These are phyloP conservation scores for Campoplex nolae DNA, from an alignment of 2,888 invertebrate species.

Conservation along the genomic window DNA sequence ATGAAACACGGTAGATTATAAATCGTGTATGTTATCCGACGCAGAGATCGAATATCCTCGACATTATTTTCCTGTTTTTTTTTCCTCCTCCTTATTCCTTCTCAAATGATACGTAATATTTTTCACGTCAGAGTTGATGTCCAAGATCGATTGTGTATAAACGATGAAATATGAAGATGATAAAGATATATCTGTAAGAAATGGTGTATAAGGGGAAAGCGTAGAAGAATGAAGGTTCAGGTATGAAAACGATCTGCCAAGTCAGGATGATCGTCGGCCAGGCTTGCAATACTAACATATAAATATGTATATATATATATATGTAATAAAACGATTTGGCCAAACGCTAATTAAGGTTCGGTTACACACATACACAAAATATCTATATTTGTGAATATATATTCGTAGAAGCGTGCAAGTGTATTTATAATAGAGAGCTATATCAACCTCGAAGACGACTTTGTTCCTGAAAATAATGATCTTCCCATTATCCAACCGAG, in stretches of 20 bases:
- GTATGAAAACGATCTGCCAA: constrained; percentile 19
- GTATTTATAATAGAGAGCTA: not conserved
- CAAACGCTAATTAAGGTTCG: constrained; percentile 61
- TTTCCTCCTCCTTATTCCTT: not conserved
- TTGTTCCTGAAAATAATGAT: constrained; percentile 83
- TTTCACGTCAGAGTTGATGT: constrained; percentile 17
- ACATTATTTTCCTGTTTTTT: not conserved
- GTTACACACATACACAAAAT: not conserved
- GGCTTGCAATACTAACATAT: constrained; percentile 4
- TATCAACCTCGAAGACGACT: constrained; percentile 77
- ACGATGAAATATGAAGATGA: constrained; percentile 46
- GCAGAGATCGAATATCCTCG: constrained; percentile 16
- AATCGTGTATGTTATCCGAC: constrained; percentile 23
- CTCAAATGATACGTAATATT: constrained; percentile 10
- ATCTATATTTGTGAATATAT: not conserved
- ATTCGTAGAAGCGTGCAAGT: not conserved
- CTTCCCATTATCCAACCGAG: constrained; percentile 80
- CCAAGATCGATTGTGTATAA: constrained; percentile 5
- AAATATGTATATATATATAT: not conserved
- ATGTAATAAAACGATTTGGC: constrained; percentile 38
- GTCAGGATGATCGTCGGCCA: not conserved
- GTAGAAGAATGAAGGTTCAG: constrained; percentile 41
- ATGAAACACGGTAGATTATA: constrained; percentile 37
- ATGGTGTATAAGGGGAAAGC: constrained; percentile 26
- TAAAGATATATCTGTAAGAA: constrained; percentile 29